phyloP scores from a whole-genome alignment of 2,888 invertebrate species.

The Archaeoteleia sp. region DNA sequence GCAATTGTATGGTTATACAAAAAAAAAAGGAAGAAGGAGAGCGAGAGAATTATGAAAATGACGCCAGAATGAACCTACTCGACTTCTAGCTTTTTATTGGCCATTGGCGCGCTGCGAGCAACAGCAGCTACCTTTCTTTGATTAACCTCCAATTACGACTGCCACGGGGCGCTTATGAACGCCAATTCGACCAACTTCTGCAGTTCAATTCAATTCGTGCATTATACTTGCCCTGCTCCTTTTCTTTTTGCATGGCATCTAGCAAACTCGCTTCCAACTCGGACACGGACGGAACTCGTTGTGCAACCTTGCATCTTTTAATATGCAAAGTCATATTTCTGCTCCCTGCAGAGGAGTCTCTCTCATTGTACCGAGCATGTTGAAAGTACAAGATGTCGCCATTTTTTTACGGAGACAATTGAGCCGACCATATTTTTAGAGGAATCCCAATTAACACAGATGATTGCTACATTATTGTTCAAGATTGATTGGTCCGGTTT shows the following conservation, averaged over 20 bases:
- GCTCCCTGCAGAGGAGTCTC: constrained; percentile 48
- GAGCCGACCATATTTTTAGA: too few relatives aligned
- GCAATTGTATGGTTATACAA: constrained; percentile 63
- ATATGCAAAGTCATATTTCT: constrained; percentile 65
- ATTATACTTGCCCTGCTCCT: constrained; percentile 42
- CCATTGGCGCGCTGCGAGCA: neutral
- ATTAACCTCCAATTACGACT: constrained; percentile 63
- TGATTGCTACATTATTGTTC: too few relatives aligned
- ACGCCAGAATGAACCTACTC: constrained; percentile 9
- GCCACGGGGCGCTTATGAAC: constrained; percentile 46
- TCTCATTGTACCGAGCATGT: constrained; percentile 50
- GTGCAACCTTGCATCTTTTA: constrained; percentile 60
- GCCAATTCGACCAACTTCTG: constrained; percentile 41
- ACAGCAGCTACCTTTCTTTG: constrained; percentile 40
- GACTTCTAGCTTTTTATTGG: constrained; percentile 2
- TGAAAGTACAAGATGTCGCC: too few relatives aligned
- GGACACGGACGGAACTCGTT: constrained; percentile 46
- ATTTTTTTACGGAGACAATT: too few relatives aligned
- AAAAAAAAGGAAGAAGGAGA: constrained; percentile 10
- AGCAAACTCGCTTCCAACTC: constrained; percentile 42
- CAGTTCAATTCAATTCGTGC: constrained; percentile 54
- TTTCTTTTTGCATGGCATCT: constrained; percentile 21
- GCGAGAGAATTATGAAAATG: too few relatives aligned
- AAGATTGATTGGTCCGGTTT: too few relatives aligned
- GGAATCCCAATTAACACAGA: too few relatives aligned